These are phyloP conservation scores for Phoenicopterus ruber DNA, from an alignment of 2,113 vertebrate genomes.

Conservation along the genomic window DNA sequence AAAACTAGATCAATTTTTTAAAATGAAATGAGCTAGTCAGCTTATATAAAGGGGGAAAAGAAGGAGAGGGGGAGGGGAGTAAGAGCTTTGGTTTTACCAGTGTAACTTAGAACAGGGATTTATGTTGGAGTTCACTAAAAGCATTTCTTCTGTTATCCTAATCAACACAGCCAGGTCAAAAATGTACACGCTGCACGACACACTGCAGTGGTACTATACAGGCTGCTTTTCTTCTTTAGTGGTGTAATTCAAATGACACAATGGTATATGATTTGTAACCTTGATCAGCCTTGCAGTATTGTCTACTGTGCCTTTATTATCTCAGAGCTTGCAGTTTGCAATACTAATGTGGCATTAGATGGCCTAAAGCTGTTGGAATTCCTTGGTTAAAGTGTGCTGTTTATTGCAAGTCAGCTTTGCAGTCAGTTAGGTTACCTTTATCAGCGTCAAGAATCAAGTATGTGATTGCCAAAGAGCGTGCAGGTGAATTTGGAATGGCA, in stretches of 20 bases:
- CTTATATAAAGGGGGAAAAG: not conserved
- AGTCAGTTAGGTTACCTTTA: not conserved
- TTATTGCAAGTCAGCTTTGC: not conserved
- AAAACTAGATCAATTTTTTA: not conserved
- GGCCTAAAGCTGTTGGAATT: not conserved
- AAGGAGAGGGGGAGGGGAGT: accelerated
- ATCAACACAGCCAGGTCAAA: not conserved
- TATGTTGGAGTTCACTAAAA: not conserved
- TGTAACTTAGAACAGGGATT: not conserved
- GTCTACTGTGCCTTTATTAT: not conserved
- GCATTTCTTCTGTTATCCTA: not conserved
- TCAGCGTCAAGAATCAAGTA: not conserved
- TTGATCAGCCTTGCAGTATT: not conserved
- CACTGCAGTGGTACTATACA: not conserved
- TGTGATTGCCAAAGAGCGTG: accelerated
- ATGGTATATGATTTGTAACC: not conserved
- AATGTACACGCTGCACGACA: not conserved
- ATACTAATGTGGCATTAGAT: not conserved
- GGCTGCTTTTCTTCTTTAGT: not conserved
- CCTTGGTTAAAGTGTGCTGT: not conserved
- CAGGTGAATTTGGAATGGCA: not conserved
- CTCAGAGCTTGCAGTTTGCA: not conserved
- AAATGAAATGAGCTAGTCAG: not conserved
- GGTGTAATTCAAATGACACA: not conserved
- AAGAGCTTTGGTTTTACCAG: not conserved